Percentiles rank a stretch among this genome's conserved stretches.
phyloP scores from a whole-genome alignment of 2,888 invertebrate species.

The Pseudanteris insignis region DNA sequence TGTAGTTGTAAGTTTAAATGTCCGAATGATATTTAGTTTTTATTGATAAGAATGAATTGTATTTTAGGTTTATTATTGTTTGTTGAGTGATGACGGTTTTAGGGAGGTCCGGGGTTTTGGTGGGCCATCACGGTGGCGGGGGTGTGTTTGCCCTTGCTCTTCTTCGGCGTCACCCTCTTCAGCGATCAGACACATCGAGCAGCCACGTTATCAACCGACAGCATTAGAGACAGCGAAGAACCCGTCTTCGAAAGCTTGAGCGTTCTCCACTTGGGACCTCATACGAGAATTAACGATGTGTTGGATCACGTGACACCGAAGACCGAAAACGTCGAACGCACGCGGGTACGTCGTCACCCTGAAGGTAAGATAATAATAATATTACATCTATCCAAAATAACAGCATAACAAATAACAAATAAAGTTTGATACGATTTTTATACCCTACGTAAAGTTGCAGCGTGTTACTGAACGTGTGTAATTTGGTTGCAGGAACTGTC shows the following conservation, averaged over 20 bases:
- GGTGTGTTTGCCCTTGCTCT: constrained; percentile 61
- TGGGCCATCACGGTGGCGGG: constrained; percentile 62
- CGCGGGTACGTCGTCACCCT: constrained; percentile 21
- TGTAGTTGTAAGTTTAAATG: constrained; percentile 27
- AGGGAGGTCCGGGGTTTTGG: constrained; percentile 56
- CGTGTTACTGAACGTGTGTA: too few species aligned
- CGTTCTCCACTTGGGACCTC: constrained; percentile 6
- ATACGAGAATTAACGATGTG: constrained; percentile 3
- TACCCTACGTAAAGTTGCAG: too few species aligned
- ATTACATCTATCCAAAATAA: too few species aligned
- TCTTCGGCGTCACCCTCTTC: constrained; percentile 59
- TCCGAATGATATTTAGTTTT: background rate
- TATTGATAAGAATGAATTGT: too few species aligned
- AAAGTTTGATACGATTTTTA: too few species aligned
- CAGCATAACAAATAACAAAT: too few species aligned
- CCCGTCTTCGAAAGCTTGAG: constrained; percentile 5
- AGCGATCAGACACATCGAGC: constrained; percentile 49
- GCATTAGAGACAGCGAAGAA: constrained; percentile 14
- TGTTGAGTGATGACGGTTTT: too few species aligned
- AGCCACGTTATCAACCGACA: constrained; percentile 53
- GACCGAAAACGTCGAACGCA: constrained; percentile 13
- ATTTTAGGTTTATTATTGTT: too few species aligned
- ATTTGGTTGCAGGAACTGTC: constrained; percentile 13
- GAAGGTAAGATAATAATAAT: too few species aligned
- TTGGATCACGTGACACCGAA: constrained; percentile 18